Evolutionary conservation across 92 coral and sea anemone genomes (phyloP).

Genomic region (Meandrina meandrites): DNA sequence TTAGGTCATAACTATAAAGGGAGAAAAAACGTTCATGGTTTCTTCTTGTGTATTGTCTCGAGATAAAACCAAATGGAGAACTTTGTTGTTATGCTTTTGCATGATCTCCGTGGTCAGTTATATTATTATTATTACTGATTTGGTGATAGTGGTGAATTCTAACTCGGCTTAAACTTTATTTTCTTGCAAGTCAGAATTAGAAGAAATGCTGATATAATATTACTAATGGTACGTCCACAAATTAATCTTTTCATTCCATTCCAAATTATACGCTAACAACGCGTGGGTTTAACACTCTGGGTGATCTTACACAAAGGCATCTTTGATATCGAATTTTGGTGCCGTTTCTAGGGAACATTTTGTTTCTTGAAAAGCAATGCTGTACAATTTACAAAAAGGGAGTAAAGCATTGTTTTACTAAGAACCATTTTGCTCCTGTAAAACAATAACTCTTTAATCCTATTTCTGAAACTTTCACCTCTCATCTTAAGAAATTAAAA

Average conservation of each 20-base stretch:
- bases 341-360: background rate
- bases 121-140: background rate
- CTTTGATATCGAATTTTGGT: background rate
- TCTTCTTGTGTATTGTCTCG: background rate
- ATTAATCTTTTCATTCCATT: background rate
- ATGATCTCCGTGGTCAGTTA: background rate
- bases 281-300: background rate
- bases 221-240: too few species aligned
- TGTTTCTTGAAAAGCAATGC: background rate
- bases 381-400: background rate
- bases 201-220: background rate
- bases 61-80: background rate
- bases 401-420: too few species aligned
- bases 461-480: too few species aligned
- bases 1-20: background rate
- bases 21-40: background rate
- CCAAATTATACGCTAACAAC: background rate
- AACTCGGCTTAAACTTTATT: background rate
- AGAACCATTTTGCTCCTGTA: background rate
- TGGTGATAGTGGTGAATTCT: too few species aligned
- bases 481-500: too few species aligned
- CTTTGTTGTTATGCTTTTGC: too few species aligned
- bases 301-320: background rate
- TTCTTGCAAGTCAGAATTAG: background rate
- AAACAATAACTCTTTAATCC: too few species aligned